Evolutionary conservation across 2,113 vertebrate genomes (phyloP), one percentile per base, ranked within the genome.

Genomic region (Coturnix japonica): DNA sequence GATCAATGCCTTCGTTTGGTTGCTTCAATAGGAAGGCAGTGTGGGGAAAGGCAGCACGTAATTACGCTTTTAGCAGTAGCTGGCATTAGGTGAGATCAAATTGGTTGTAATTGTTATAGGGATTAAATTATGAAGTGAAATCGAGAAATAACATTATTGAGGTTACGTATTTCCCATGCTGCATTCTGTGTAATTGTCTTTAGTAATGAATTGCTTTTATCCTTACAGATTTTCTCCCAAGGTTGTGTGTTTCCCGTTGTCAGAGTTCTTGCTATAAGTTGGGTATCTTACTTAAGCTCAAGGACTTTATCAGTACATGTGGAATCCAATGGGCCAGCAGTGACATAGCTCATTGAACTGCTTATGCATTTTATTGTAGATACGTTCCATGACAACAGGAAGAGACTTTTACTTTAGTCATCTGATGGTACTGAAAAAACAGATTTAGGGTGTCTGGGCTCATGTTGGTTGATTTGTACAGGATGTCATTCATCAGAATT

Each of bases 251-350:
- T 60, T 73, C 81, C 31, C 65, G 3, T 46, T 83, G 5, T 63
- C 2, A 2, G 49, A 18, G 5, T 63, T 75, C 17, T 44, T 54
- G 9, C 31, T 49, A 0, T 4, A n/a, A 54, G 20, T 54, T 80
- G 23, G 20, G 56, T 0, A 0, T 63, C 8, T 33, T 43, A 8
- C 7, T 59, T 61, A 28, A 72, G 13, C 33, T 84, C 5, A 9
- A 44, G 49, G 41, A 13, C n/a, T 71, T 70, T 26, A 19, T 13
- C 5, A 4, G 47, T 44, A 4, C 39, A 1, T 74, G 41, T 33
- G 35, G 61, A 63, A 51, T 39, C 22, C 41, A 3, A 2, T n/a
- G 28, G 60, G 44, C 39, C 25, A 65, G 33, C 49, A 83, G 43
- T 12, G 15, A 67, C 22, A 11, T 12, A 47, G 54, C 6, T 91